These are phyloP conservation scores for Synodontis membranacea DNA, from an alignment of 2,113 vertebrate genomes.

Conservation along the genomic window DNA sequence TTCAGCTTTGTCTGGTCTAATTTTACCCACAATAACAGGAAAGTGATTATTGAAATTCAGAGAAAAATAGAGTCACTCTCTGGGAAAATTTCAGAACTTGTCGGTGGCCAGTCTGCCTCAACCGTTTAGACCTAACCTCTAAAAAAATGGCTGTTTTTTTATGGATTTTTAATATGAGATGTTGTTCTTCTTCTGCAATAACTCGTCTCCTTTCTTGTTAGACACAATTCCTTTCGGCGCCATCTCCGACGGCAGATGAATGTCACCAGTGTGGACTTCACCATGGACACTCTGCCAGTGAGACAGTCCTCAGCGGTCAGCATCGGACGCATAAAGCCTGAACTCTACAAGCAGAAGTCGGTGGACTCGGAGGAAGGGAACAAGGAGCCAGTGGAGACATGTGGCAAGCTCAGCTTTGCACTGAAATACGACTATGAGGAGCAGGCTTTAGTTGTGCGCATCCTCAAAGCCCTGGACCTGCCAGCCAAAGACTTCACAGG, in stretches of 20 bases:
- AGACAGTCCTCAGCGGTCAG: constrained; percentile 88
- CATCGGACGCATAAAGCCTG: constrained; percentile 95
- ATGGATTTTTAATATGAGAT: not conserved
- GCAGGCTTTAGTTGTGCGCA: constrained; percentile 86
- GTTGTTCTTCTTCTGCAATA: constrained; percentile 35
- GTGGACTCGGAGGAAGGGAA: constrained; percentile 88
- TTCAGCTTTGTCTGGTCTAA: not conserved
- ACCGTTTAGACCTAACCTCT: not conserved
- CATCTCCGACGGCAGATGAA: constrained; percentile 96
- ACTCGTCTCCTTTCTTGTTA: constrained; percentile 64
- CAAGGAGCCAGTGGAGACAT: constrained; percentile 82
- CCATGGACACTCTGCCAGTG: constrained; percentile 83
- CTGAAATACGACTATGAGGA: constrained; percentile 93
- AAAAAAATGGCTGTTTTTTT: not conserved
- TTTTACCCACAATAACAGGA: not conserved
- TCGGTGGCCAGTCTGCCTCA: not conserved
- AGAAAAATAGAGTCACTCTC: not conserved
- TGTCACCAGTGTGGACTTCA: constrained; percentile 92
- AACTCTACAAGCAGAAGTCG: constrained; percentile 97
- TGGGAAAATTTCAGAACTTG: not conserved
- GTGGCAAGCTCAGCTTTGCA: constrained; percentile 93
- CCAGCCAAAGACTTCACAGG: constrained; percentile 95
- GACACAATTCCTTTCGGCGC: constrained; percentile 96
- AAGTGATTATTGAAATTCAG: not conserved
- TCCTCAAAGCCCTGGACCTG: constrained; percentile 92